Conservation (phyloP, 2,797 vertebrate genomes). For the Varecia variegata region DNA sequence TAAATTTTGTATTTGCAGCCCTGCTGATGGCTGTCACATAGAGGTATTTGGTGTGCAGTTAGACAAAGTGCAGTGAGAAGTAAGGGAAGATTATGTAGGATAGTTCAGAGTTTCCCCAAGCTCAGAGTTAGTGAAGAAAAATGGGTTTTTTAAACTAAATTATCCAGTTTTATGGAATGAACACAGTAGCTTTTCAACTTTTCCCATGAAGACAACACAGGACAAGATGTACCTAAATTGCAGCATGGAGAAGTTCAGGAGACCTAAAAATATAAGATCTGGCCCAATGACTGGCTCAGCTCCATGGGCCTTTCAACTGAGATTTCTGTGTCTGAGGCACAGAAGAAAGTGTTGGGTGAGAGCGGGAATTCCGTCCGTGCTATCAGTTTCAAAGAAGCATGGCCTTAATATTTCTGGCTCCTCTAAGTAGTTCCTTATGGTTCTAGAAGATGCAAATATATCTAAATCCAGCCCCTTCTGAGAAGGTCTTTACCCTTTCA, state of each 20-base stretch:
- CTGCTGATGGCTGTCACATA: background rate
- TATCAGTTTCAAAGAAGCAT: background rate
- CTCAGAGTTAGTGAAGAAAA: conserved; percentile 8
- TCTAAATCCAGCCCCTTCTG: background rate
- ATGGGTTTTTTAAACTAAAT: background rate
- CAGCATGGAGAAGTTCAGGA: background rate
- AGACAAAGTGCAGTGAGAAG: background rate
- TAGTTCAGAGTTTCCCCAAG: background rate
- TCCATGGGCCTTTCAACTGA: background rate
- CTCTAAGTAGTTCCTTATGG: background rate
- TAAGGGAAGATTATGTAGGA: background rate
- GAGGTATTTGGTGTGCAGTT: background rate
- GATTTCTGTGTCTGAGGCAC: background rate
- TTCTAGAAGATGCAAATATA: background rate
- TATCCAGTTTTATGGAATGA: background rate
- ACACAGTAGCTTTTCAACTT: background rate
- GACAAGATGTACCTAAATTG: background rate
- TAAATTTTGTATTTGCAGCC: background rate
- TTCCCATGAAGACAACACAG: background rate
- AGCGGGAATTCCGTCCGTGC: background rate
- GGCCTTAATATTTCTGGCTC: background rate
- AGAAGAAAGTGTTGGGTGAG: background rate
- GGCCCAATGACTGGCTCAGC: background rate
- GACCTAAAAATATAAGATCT: background rate
- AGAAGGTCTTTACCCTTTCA: background rate